Conservation (phyloP, 2,797 vertebrate genomes). For the Ptychobarbus kaznakovi region DNA sequence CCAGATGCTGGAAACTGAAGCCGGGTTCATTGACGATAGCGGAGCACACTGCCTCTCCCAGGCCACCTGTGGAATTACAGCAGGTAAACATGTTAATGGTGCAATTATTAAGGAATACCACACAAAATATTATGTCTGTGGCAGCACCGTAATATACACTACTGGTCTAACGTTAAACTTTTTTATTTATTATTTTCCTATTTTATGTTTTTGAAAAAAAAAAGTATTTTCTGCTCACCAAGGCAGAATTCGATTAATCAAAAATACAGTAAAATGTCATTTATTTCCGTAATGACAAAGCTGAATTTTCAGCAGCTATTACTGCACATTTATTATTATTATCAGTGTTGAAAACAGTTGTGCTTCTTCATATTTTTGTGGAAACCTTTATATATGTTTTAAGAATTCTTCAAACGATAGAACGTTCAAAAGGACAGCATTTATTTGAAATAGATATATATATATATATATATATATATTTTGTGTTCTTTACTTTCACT, state of each 20-base stretch:
- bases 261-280: neutral
- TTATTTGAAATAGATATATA: too few relatives aligned
- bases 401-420: neutral
- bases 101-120: neutral
- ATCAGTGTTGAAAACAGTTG: neutral
- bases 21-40: conserved; percentile 77
- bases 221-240: neutral
- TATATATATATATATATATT: neutral
- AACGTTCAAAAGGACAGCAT: too few relatives aligned
- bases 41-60: conserved; percentile 82
- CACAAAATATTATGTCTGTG: neutral
- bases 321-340: neutral
- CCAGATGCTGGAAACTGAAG: conserved; percentile 77
- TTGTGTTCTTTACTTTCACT: neutral
- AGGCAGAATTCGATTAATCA: neutral
- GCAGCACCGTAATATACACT: neutral
- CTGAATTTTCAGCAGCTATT: neutral
- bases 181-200: too few relatives aligned
- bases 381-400: neutral
- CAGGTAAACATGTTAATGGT: neutral
- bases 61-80: conserved; percentile 76
- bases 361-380: neutral
- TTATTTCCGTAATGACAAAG: neutral
- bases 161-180: neutral
- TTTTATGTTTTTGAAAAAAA: neutral